phyloP scores from a whole-genome alignment of 2,113 vertebrate genomes.

The Neoarius graeffei region DNA sequence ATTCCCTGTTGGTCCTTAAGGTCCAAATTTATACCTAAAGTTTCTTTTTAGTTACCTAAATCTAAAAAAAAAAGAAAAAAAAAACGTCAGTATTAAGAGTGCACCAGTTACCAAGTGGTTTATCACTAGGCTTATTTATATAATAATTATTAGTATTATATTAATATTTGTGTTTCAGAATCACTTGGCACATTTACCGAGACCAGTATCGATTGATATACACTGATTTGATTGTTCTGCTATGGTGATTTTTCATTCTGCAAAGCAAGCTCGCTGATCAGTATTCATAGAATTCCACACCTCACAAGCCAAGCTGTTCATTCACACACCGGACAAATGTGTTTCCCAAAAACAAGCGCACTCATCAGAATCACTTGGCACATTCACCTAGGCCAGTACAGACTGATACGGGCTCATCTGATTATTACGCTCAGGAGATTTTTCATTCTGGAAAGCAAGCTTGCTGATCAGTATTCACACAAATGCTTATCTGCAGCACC shows the following conservation, averaged over 20 bases:
- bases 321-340: conserved; percentile 22
- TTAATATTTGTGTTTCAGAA: neutral
- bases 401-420: conserved; percentile 32
- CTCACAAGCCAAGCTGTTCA: conserved; percentile 34
- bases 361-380: conserved; percentile 42
- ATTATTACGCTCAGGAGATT: conserved; percentile 32
- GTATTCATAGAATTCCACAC: conserved; percentile 27
- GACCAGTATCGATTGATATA: neutral
- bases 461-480: conserved; percentile 48
- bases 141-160: neutral
- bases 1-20: neutral
- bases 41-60: neutral
- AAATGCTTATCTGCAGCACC: conserved; percentile 38
- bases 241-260: conserved; percentile 19
- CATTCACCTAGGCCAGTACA: conserved; percentile 29
- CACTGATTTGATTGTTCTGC: conserved; percentile 27
- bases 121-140: neutral
- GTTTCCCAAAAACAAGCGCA: conserved; percentile 25
- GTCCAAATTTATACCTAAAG: neutral
- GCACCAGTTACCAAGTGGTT: neutral
- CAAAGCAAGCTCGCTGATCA: conserved; percentile 28
- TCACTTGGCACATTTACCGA: neutral
- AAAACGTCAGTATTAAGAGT: neutral
- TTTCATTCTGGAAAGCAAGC: conserved; percentile 38
- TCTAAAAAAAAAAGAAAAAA: neutral